phyloP scores from a whole-genome alignment of 2,797 vertebrate species.

The Eremophila alpestris region DNA sequence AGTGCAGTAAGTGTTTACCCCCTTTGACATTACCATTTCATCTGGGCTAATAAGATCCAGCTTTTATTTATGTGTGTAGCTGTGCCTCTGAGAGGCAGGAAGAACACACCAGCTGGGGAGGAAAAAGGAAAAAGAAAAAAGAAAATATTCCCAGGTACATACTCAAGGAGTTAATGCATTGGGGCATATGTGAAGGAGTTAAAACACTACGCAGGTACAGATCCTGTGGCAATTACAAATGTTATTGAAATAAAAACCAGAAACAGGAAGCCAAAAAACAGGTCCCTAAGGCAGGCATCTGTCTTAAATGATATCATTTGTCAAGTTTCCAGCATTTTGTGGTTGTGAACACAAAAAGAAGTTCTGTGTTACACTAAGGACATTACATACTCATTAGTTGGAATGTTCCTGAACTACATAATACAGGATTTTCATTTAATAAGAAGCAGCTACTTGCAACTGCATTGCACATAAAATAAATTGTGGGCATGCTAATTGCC shows the following conservation, averaged over 20 bases:
- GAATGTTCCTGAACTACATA: constrained; percentile 69
- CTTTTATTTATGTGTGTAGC: constrained; percentile 5
- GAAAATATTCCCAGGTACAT: not conserved
- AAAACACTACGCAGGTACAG: constrained; percentile 74
- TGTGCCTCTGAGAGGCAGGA: not conserved
- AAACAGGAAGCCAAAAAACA: constrained; percentile 80
- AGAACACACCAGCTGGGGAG: not conserved
- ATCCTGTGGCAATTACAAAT: constrained; percentile 78
- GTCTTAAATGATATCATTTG: constrained; percentile 82
- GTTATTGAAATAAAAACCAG: constrained; percentile 82
- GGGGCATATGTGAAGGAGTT: constrained; percentile 68
- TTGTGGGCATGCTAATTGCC: constrained; percentile 52
- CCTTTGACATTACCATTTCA: not conserved
- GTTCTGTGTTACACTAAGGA: constrained; percentile 71
- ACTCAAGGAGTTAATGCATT: constrained; percentile 24
- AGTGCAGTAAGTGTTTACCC: not conserved
- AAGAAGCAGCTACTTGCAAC: constrained; percentile 74
- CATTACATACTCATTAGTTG: constrained; percentile 74
- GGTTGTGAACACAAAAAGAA: constrained; percentile 74
- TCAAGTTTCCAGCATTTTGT: constrained; percentile 80
- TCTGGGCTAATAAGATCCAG: not conserved
- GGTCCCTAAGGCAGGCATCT: constrained; percentile 81
- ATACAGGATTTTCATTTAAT: constrained; percentile 74
- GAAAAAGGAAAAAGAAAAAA: not conserved
- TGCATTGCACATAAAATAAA: constrained; percentile 69